These are phyloP conservation scores for Eudemis profundana DNA, from an alignment of 2,888 invertebrate genomes.

Conservation along the genomic window DNA sequence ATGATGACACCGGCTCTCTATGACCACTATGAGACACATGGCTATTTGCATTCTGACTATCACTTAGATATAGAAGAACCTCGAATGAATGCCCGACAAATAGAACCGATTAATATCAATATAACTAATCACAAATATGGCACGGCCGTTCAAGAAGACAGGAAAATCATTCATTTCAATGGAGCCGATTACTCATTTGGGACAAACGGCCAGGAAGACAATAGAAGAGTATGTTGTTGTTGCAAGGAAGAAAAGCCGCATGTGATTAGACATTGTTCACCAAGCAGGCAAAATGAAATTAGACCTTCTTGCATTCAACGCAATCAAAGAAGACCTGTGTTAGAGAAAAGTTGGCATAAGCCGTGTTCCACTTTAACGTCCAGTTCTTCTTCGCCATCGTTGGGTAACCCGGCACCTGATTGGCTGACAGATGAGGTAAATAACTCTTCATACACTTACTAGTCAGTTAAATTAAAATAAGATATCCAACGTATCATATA, in stretches of 20 bases:
- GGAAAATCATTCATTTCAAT: background rate
- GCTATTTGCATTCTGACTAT: background rate
- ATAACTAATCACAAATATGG: conserved; percentile 1
- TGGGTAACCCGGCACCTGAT: conserved; percentile 19
- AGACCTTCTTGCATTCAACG: conserved; percentile 29
- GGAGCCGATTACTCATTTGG: background rate
- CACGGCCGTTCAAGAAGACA: background rate
- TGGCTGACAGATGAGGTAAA: conserved; percentile 11
- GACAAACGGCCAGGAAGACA: background rate
- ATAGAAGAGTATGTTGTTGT: conserved; percentile 8
- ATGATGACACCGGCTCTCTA: conserved; percentile 11
- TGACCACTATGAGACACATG: background rate
- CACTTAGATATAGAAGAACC: conserved; percentile 6
- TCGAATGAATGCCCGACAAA: conserved; percentile 10
- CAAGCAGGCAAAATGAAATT: conserved; percentile 23
- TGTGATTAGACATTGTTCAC: background rate
- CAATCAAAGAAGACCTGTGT: conserved; percentile 12
- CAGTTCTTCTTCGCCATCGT: conserved; percentile 18
- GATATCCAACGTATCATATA: no score
- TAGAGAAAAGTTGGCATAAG: conserved; percentile 26
- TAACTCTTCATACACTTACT: background rate
- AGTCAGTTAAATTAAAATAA: no score
- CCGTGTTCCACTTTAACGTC: conserved; percentile 26
- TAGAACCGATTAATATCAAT: conserved; percentile 20
- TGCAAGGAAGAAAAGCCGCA: conserved; percentile 18